phyloP scores from a whole-genome alignment of 1,140 invertebrate species.

The Trichogramma pretiosum region DNA sequence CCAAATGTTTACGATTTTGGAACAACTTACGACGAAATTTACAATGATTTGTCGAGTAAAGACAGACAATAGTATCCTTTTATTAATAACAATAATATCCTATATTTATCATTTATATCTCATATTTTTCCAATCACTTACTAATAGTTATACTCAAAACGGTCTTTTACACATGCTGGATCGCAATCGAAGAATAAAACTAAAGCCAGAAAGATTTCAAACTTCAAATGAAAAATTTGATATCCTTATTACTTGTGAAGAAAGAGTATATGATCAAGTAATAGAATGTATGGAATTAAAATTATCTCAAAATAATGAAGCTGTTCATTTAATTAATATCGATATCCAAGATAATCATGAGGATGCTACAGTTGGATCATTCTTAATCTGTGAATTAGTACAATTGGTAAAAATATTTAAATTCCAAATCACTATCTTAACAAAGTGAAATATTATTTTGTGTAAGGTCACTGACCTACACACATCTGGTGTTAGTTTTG shows the following conservation, averaged over 20 bases:
- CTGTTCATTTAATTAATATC: slow-evolving; percentile 96
- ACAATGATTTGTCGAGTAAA: slow-evolving; percentile 84
- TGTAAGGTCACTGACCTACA: neutral
- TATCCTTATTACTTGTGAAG: slow-evolving; percentile 95
- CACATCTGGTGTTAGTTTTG: slow-evolving; percentile 1
- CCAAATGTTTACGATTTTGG: slow-evolving; percentile 99
- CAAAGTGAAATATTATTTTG: neutral
- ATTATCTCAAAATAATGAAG: slow-evolving; percentile 65
- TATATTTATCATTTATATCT: neutral
- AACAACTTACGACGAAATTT: slow-evolving; percentile 92
- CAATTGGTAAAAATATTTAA: slow-evolving; percentile 59
- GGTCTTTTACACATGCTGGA: slow-evolving; percentile 98
- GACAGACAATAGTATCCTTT: slow-evolving; percentile 78
- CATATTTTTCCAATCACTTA: slow-evolving; percentile 17
- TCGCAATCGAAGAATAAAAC: slow-evolving; percentile 92
- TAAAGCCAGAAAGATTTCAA: slow-evolving; percentile 91
- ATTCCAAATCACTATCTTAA: neutral
- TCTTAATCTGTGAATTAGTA: slow-evolving; percentile 92
- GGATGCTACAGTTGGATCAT: slow-evolving; percentile 99
- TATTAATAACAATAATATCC: neutral
- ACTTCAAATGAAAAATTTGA: slow-evolving; percentile 85
- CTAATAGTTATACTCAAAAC: slow-evolving; percentile 89
- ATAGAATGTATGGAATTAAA: slow-evolving; percentile 66
- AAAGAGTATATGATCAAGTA: slow-evolving; percentile 96
- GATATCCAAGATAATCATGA: slow-evolving; percentile 99